These are phyloP conservation scores for Protaetia brevitarsis DNA, from an alignment of 1,140 invertebrate species.

Conservation along the genomic window DNA sequence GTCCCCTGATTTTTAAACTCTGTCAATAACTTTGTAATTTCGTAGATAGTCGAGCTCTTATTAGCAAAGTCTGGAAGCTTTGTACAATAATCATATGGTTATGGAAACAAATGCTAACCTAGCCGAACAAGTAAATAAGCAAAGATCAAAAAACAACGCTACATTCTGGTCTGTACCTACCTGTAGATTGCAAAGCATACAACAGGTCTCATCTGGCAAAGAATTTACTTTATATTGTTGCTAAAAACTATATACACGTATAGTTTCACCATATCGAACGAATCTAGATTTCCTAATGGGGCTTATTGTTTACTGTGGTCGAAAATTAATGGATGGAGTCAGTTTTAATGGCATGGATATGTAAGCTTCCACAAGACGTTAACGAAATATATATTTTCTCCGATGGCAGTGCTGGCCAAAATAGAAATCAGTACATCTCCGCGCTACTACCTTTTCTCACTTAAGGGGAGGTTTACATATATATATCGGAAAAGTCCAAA, in stretches of 20 bases:
- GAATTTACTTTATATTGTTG: conserved; percentile 36
- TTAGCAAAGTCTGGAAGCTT: too few species aligned
- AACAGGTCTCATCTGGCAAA: conserved; percentile 34
- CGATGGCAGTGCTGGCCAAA: conserved; percentile 39
- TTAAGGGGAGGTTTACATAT: too few species aligned
- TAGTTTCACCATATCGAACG: conserved; percentile 38
- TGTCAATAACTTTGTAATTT: too few species aligned
- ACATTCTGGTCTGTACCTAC: neutral
- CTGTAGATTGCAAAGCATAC: conserved; percentile 36
- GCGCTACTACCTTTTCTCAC: conserved; percentile 22
- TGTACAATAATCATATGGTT: too few species aligned
- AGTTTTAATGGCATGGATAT: conserved; percentile 28
- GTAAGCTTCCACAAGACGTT: conserved; percentile 27
- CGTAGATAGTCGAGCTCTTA: too few species aligned
- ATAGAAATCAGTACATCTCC: conserved; percentile 33
- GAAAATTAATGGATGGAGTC: conserved; percentile 37
- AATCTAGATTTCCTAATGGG: conserved; percentile 26
- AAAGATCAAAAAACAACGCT: too few species aligned
- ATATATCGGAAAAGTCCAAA: too few species aligned
- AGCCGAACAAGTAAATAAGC: too few species aligned
- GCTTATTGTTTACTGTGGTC: conserved; percentile 33
- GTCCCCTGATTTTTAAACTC: too few species aligned
- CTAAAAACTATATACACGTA: conserved; percentile 35
- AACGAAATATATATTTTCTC: conserved; percentile 32
- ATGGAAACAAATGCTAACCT: too few species aligned